phyloP scores from a whole-genome alignment of 2,113 vertebrate genomes.

The Etheostoma cragini region DNA sequence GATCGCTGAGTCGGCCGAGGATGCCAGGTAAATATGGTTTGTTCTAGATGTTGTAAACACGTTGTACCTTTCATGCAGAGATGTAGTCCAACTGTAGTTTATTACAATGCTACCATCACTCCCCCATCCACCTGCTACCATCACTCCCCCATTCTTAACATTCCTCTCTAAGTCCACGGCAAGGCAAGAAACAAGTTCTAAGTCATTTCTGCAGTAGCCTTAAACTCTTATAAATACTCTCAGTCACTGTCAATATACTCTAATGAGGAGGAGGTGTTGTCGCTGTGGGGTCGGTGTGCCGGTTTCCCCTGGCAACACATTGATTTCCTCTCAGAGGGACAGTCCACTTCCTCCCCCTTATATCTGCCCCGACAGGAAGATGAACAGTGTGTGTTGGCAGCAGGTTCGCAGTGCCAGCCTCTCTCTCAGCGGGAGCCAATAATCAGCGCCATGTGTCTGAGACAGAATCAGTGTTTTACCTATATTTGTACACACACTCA shows the following conservation, averaged over 20 bases:
- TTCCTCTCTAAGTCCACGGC: not conserved
- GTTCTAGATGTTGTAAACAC: not conserved
- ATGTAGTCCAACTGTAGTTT: too few relatives aligned
- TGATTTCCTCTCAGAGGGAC: slow-evolving; percentile 42
- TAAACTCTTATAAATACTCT: not conserved
- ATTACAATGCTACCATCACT: not conserved
- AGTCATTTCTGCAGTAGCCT: not conserved
- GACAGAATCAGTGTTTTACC: not conserved
- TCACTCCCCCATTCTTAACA: not conserved
- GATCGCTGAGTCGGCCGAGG: slow-evolving; percentile 95
- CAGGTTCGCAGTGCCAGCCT: not conserved
- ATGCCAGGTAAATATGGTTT: slow-evolving; percentile 88
- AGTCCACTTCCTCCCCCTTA: slow-evolving; percentile 8
- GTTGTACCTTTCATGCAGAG: not conserved
- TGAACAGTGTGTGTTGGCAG: not conserved
- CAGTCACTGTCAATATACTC: not conserved
- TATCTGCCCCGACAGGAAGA: not conserved
- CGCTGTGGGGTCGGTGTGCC: not conserved
- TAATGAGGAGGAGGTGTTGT: not conserved
- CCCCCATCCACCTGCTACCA: not conserved
- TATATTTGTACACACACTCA: not conserved
- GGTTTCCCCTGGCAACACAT: slow-evolving; percentile 23
- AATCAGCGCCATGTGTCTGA: slow-evolving; percentile 9
- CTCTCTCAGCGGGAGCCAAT: not conserved
- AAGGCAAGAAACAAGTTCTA: too few relatives aligned